Percentiles rank a stretch among this genome's conserved stretches.
These are phyloP conservation scores for Gambelia wislizenii DNA, from an alignment of 2,797 vertebrate genomes.

Conservation along the genomic window DNA sequence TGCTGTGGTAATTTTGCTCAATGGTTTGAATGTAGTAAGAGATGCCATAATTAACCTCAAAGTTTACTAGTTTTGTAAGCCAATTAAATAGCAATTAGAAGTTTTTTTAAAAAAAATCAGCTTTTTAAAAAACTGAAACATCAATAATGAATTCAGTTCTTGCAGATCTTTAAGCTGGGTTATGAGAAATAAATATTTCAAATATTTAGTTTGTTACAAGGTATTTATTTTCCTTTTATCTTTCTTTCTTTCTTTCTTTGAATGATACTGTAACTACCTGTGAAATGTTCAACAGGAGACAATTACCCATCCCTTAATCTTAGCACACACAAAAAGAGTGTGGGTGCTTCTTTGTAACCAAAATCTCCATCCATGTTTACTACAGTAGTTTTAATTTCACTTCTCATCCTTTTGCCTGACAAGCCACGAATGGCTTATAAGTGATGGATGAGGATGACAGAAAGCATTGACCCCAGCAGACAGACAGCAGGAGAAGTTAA, in stretches of 20 bases:
- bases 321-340: background rate
- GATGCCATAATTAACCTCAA: background rate
- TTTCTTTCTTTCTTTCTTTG: background rate
- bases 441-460: slow-evolving; percentile 26
- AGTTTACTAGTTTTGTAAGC: background rate
- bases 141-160: background rate
- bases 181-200: background rate
- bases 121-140: background rate
- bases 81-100: background rate
- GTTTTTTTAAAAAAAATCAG: background rate
- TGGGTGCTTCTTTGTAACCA: background rate
- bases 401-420: slow-evolving; percentile 32
- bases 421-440: slow-evolving; percentile 27
- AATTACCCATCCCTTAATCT: background rate
- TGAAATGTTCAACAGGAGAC: background rate
- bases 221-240: background rate
- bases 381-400: slow-evolving; percentile 33
- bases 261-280: background rate
- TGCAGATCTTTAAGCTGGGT: background rate
- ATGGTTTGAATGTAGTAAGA: background rate
- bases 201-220: background rate
- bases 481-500: background rate
- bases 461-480: slow-evolving; percentile 8
- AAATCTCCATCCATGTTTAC: background rate
- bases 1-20: background rate